phyloP scores from a whole-genome alignment of 2,113 vertebrate species.

The Notarius lentiginosus region DNA sequence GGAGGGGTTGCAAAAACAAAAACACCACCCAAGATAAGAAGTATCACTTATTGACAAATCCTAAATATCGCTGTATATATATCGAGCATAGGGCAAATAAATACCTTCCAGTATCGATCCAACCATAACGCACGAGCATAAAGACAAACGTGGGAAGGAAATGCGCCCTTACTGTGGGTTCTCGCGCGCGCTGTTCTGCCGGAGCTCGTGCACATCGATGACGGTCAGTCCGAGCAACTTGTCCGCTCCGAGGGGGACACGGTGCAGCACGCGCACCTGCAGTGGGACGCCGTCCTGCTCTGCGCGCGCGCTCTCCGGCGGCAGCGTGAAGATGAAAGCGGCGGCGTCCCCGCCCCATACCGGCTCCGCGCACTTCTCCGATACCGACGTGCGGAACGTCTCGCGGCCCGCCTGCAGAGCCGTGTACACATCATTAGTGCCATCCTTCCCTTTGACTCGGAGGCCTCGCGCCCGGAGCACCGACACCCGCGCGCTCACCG shows the following conservation, averaged over 20 bases:
- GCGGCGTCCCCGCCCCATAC: conserved; percentile 89
- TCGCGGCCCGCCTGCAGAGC: conserved; percentile 90
- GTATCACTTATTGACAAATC: background rate
- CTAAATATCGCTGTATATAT: background rate
- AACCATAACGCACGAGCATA: background rate
- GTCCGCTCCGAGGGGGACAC: conserved; percentile 86
- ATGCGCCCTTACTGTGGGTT: conserved; percentile 78
- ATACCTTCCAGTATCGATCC: background rate
- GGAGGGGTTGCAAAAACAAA: too few species aligned
- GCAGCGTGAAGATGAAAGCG: conserved; percentile 85
- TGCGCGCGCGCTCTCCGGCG: conserved; percentile 60
- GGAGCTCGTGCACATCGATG: conserved; percentile 78
- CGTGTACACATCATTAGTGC: conserved; percentile 90
- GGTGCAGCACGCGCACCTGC: conserved; percentile 85
- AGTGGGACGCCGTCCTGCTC: conserved; percentile 66
- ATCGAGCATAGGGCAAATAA: background rate
- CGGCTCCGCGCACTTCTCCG: conserved; percentile 82
- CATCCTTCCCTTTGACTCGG: conserved; percentile 79
- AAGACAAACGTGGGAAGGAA: background rate
- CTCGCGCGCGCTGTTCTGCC: conserved; percentile 68
- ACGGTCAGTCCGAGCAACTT: conserved; percentile 86
- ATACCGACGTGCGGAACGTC: conserved; percentile 86
- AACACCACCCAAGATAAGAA: too few species aligned
- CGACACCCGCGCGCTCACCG: conserved; percentile 90
- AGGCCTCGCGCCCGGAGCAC: conserved; percentile 84